Base-by-base conservation (phyloP, 2,113 vertebrate species). In the Rhabdornis inornatus region DNA sequence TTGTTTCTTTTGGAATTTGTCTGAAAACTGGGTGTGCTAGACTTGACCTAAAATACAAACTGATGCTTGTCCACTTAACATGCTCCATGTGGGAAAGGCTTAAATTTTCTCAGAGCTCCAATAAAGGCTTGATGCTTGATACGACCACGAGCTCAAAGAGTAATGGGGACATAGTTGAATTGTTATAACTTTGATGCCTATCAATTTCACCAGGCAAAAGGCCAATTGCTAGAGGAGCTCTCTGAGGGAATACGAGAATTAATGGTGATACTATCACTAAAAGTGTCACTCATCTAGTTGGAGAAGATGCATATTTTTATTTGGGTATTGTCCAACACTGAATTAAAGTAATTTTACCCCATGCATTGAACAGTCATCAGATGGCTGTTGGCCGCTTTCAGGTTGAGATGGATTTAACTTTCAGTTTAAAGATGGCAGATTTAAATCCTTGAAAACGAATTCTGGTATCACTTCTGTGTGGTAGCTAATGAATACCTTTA, bases 291-390 rank as follows among this genome's bases (percentile, higher is more conserved):
- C 64, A 40, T 3, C 5, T 11, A 65, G 9, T 18, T 76, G 31
- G 49, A 24, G 12, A 91, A 87, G 49, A 85, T 35, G 13, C 44
- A 40, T 89, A 52, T 89, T 89, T 93, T 90, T 83, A 52, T 92
- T 93, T 94, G 76, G 56, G 28, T 71, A 52, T 70, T 87, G 35
- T 94, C 87, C 89, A 95, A 84, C 17, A 71, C 16, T 68, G 65
- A 95, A 87, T 94, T 84, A 81, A 90, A 75, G 52, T 77, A 69
- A 87, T 95, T 95, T 91, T 85, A 77, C 11, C 64, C 40, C 76
- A 63, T 65, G 59, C 15, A 47, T 35, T 90, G 28, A 79, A 30
- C 25, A 57, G 61, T 55, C 61, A 70, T 87, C 47, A 64, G 49
- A 69, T 40, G 57, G 24, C 33, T 92, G 22, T 72, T 94, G 63